These are phyloP conservation scores for Orthosia gothica DNA, from an alignment of 2,888 invertebrate species.

Conservation along the genomic window DNA sequence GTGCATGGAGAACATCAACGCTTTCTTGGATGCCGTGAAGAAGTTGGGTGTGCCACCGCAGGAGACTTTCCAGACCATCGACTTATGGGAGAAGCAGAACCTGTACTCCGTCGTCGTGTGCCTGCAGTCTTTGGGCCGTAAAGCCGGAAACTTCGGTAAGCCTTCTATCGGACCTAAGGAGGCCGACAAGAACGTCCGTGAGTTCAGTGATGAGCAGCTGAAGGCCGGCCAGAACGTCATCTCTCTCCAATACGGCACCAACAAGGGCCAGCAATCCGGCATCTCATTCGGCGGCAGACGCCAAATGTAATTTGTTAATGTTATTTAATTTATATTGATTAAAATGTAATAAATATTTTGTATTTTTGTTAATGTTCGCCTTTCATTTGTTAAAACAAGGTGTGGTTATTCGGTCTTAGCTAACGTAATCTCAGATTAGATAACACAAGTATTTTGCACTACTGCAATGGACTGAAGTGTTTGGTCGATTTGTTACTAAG, in stretches of 20 bases:
- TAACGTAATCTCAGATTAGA: constrained; percentile 62
- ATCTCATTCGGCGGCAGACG: constrained; percentile 99
- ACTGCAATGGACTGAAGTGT: constrained; percentile 30
- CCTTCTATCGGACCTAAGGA: constrained; percentile 99
- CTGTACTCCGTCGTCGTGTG: constrained; percentile 99
- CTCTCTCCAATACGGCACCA: constrained; percentile 98
- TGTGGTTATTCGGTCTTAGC: constrained; percentile 66
- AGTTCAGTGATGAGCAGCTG: constrained; percentile 98
- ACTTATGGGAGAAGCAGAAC: constrained; percentile 99
- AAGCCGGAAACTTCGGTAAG: constrained; percentile 96
- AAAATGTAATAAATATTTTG: constrained; percentile 80
- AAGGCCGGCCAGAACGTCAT: constrained; percentile 98
- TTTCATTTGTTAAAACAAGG: constrained; percentile 71
- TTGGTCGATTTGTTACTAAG: constrained; percentile 30
- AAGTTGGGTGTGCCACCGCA: constrained; percentile 97
- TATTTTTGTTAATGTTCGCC: constrained; percentile 73
- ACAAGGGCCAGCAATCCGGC: constrained; percentile 99
- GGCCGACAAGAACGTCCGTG: constrained; percentile 97
- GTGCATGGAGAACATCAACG: constrained; percentile 99
- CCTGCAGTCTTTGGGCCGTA: constrained; percentile 98
- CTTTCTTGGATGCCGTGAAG: constrained; percentile 96
- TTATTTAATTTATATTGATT: constrained; percentile 68
- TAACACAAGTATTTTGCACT: constrained; percentile 49
- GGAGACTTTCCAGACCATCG: constrained; percentile 99
- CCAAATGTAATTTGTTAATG: constrained; percentile 95